Evolutionary conservation across 1,140 invertebrate genomes (phyloP).

Genomic region (Heliconius eleuchia): DNA sequence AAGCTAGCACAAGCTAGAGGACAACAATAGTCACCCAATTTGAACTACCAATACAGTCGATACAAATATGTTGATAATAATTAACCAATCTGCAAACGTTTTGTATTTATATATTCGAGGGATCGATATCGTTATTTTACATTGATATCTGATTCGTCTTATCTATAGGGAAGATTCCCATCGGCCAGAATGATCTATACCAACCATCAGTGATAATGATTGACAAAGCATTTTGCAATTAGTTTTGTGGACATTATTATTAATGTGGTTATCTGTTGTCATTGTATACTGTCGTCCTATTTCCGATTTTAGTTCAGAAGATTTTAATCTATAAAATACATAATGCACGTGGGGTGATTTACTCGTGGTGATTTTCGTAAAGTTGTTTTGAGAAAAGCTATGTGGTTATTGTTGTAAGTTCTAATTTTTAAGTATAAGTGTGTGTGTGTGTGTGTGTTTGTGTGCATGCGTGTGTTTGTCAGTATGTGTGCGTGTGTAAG

Average conservation of each 20-base stretch:
- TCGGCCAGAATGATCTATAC: background rate
- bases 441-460: no score
- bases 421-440: no score
- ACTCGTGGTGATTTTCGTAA: background rate
- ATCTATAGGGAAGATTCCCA: background rate
- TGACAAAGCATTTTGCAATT: constrained; percentile 1
- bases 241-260: background rate
- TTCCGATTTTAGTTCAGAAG: background rate
- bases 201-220: background rate
- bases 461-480: no score
- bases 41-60: background rate
- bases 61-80: constrained; percentile 5
- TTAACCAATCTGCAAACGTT: background rate
- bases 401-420: background rate
- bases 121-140: constrained; percentile 1
- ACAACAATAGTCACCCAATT: constrained; percentile 3
- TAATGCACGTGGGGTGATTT: background rate
- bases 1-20: background rate
- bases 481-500: no score
- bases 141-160: background rate
- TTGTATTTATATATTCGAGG: background rate
- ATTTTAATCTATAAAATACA: background rate
- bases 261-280: background rate
- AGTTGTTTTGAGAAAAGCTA: background rate
- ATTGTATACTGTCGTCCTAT: background rate